Evolutionary conservation across 2,888 invertebrate species (phyloP).

Genomic region (Plemyria rubiginata): DNA sequence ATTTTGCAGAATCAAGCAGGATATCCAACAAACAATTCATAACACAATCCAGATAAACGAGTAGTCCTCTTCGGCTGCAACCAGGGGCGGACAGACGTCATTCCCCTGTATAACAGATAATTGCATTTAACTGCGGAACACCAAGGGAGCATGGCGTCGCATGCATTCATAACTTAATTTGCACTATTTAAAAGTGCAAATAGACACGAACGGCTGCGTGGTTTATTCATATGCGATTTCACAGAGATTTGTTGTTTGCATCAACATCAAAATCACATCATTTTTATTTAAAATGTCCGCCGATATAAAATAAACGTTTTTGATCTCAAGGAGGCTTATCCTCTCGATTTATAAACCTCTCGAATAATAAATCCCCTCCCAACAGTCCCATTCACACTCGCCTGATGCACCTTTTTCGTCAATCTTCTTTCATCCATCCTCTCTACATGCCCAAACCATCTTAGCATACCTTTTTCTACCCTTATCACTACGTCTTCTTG

Average conservation of each 20-base stretch:
- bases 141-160: conserved; percentile 43
- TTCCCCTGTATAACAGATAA: conserved; percentile 62
- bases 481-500: too few species aligned
- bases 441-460: too few species aligned
- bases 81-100: conserved; percentile 56
- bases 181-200: conserved; percentile 34
- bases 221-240: conserved; percentile 11
- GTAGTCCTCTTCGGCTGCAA: background rate
- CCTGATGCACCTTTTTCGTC: too few species aligned
- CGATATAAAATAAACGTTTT: too few species aligned
- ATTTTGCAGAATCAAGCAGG: too few species aligned
- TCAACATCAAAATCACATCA: background rate
- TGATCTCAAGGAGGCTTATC: too few species aligned
- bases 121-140: conserved; percentile 65
- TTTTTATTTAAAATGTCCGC: too few species aligned
- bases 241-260: conserved; percentile 1
- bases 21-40: background rate
- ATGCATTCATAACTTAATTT: conserved; percentile 64
- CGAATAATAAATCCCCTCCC: too few species aligned
- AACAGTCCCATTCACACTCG: too few species aligned
- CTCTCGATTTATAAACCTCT: too few species aligned
- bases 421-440: too few species aligned
- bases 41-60: background rate
- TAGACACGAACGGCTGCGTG: conserved; percentile 6
- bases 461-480: too few species aligned